These are phyloP conservation scores for Chanos chanos DNA, from an alignment of 2,797 vertebrate genomes.

Conservation along the genomic window DNA sequence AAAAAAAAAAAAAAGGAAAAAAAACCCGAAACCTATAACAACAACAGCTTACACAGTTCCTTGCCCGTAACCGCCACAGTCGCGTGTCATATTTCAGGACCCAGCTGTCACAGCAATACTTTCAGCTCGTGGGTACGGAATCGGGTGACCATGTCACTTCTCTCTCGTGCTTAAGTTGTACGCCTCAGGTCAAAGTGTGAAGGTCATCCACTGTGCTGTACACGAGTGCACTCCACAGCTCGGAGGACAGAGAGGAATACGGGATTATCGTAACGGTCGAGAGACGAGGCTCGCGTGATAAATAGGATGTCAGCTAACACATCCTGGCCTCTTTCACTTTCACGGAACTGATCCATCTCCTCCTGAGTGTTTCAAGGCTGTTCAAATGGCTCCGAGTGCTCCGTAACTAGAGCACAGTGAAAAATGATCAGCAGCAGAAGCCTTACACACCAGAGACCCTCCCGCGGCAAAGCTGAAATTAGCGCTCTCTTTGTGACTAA, in stretches of 20 bases:
- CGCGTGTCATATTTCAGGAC: too few relatives aligned
- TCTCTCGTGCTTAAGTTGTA: too few relatives aligned
- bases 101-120: too few relatives aligned
- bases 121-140: too few relatives aligned
- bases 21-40: too few relatives aligned
- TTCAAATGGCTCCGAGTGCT: constrained; percentile 11
- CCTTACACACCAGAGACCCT: constrained; percentile 60
- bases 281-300: constrained; percentile 33
- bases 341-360: constrained; percentile 41
- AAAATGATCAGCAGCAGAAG: constrained; percentile 62
- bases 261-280: constrained; percentile 20
- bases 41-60: too few relatives aligned
- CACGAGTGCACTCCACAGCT: too few relatives aligned
- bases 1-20: too few relatives aligned
- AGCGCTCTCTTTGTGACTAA: constrained; percentile 43
- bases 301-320: constrained; percentile 31
- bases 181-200: too few relatives aligned
- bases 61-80: too few relatives aligned
- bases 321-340: constrained; percentile 42
- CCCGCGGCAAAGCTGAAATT: constrained; percentile 68
- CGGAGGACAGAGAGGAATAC: constrained; percentile 2
- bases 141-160: too few relatives aligned
- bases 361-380: constrained; percentile 31
- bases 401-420: constrained; percentile 66
- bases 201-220: too few relatives aligned